Conservation (phyloP, 1,140 invertebrate genomes). For the Diachasma alloeum region DNA sequence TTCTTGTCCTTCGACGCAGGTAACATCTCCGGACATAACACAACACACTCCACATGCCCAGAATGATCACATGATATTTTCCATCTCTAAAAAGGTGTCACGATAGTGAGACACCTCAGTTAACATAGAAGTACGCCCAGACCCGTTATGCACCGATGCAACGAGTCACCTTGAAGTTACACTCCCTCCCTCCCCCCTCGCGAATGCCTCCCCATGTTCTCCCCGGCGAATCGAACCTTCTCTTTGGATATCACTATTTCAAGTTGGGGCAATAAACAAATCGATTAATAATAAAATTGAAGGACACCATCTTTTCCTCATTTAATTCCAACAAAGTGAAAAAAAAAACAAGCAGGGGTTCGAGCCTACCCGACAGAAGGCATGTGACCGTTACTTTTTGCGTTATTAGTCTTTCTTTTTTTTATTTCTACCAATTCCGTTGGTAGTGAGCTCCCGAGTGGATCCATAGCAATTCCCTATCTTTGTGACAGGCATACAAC, state of each 20-base stretch:
- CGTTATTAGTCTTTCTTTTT: too few relatives aligned
- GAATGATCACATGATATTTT: neutral
- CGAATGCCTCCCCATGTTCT: neutral
- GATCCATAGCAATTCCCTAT: too few relatives aligned
- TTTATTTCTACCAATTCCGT: too few relatives aligned
- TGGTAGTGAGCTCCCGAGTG: too few relatives aligned
- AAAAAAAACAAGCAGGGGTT: too few relatives aligned
- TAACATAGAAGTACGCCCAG: neutral
- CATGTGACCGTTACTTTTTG: too few relatives aligned
- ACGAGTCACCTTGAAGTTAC: conserved; percentile 29
- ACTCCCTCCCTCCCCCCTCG: conserved; percentile 13
- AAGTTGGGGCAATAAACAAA: conserved; percentile 4
- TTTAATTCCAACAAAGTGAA: neutral
- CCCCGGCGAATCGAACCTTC: conserved; percentile 20
- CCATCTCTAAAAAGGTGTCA: neutral
- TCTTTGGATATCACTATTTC: neutral
- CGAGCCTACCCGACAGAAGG: too few relatives aligned
- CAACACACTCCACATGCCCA: too few relatives aligned
- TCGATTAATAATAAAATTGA: neutral
- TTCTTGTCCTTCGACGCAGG: too few relatives aligned
- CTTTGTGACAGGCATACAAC: too few relatives aligned
- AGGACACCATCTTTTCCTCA: neutral
- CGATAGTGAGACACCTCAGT: neutral
- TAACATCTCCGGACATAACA: too few relatives aligned
- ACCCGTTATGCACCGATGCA: conserved; percentile 40